phyloP scores from a whole-genome alignment of 2,888 invertebrate species.

The Tachystola acroxantha region DNA sequence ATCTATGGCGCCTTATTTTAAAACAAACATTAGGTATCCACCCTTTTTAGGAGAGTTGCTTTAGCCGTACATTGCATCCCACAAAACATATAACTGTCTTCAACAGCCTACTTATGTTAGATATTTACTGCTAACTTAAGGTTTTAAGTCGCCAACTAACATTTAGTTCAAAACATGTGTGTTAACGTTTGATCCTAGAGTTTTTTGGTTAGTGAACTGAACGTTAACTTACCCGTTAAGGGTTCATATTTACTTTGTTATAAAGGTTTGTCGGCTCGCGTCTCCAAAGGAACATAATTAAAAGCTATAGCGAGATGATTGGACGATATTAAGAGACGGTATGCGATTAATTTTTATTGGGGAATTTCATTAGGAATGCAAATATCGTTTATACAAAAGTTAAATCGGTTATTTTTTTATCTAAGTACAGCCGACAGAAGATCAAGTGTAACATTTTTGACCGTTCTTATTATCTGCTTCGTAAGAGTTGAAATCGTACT shows the following conservation, averaged over 20 bases:
- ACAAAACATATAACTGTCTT: constrained; percentile 19
- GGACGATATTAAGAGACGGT: constrained; percentile 29
- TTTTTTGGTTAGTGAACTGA: constrained; percentile 11
- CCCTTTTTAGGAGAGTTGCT: constrained; percentile 15
- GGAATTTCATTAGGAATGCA: constrained; percentile 44
- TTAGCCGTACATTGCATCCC: constrained; percentile 23
- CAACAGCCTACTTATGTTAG: constrained; percentile 27
- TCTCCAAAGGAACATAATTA: constrained; percentile 32
- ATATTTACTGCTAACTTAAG: constrained; percentile 23
- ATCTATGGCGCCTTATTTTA: constrained; percentile 32
- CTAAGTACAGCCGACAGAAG: too few species aligned
- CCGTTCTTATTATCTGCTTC: too few species aligned
- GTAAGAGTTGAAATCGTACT: too few species aligned
- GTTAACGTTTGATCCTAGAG: constrained; percentile 22
- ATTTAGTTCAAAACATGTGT: constrained; percentile 18
- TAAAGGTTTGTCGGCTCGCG: constrained; percentile 18
- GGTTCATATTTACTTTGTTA: constrained; percentile 17
- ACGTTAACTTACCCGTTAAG: constrained; percentile 19
- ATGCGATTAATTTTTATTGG: constrained; percentile 37
- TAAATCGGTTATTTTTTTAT: too few species aligned
- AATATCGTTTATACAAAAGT: constrained; percentile 31
- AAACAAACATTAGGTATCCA: constrained; percentile 44
- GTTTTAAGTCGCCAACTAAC: constrained; percentile 18
- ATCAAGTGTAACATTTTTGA: too few species aligned
- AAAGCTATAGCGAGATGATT: constrained; percentile 36